These are phyloP conservation scores for Saccopteryx bilineata DNA, from an alignment of 2,113 vertebrate genomes.

Conservation along the genomic window DNA sequence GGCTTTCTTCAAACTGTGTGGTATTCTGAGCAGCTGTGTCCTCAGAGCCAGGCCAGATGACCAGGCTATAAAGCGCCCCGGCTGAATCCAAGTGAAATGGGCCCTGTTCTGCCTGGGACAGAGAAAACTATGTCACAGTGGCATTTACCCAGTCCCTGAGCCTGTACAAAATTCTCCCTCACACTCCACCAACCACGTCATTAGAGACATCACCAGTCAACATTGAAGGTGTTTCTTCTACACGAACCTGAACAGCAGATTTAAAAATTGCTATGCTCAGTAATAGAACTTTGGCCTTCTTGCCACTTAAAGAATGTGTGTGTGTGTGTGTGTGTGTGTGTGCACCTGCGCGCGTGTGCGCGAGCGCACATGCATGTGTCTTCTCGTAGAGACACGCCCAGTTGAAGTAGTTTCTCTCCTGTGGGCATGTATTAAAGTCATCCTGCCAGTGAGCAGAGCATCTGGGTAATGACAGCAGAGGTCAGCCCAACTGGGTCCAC, in stretches of 20 bases:
- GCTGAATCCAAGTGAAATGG: background rate
- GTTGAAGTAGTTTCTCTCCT: background rate
- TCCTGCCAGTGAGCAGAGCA: background rate
- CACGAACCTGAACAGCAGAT: background rate
- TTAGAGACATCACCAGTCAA: background rate
- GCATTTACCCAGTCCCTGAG: background rate
- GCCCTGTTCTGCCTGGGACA: background rate
- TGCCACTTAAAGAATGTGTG: background rate
- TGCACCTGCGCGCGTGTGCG: background rate
- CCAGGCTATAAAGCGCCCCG: background rate
- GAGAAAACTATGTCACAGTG: background rate
- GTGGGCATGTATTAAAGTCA: background rate
- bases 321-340: background rate
- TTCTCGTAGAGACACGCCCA: background rate
- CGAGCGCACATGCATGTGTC: background rate
- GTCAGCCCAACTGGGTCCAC: background rate
- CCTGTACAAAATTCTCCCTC: background rate
- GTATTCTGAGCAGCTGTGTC: background rate
- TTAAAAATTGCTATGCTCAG: background rate
- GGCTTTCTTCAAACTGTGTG: background rate
- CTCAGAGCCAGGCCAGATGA: background rate
- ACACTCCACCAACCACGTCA: background rate
- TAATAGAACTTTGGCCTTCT: background rate
- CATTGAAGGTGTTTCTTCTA: background rate
- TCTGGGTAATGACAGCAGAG: background rate